phyloP scores from a whole-genome alignment of 2,888 invertebrate genomes.

The Alloscopus bannaensis region DNA sequence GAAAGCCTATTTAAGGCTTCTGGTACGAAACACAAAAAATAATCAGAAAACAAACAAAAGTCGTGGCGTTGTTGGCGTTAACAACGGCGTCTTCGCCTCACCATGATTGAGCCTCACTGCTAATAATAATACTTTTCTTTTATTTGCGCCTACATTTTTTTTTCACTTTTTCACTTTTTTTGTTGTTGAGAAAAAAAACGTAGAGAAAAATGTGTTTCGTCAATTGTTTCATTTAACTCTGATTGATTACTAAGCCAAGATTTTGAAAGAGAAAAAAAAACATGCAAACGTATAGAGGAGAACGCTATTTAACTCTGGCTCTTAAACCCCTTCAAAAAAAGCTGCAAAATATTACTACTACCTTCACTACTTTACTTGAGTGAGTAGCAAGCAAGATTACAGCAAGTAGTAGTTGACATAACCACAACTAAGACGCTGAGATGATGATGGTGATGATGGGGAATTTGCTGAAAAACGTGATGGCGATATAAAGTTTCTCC shows the following conservation, averaged over 20 bases:
- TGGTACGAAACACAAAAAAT: constrained; percentile 79
- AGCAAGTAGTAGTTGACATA: too few relatives aligned
- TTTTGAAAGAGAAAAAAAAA: constrained; percentile 2
- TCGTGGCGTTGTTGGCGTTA: constrained; percentile 20
- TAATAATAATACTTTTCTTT: too few relatives aligned
- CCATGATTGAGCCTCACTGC: constrained; percentile 25
- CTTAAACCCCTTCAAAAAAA: too few relatives aligned
- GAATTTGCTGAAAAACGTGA: neutral
- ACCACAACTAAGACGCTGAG: too few relatives aligned
- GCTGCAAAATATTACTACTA: constrained; percentile 10
- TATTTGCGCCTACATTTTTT: constrained; percentile 11
- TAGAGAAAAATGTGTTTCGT: constrained; percentile 10
- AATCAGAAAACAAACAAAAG: constrained; percentile 20
- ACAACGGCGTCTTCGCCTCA: too few relatives aligned
- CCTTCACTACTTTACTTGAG: constrained; percentile 8
- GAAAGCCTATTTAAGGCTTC: constrained; percentile 85
- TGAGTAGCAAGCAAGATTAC: too few relatives aligned
- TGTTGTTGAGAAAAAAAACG: constrained; percentile 3
- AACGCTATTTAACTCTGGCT: too few relatives aligned
- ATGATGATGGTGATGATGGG: constrained; percentile 15
- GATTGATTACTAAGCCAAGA: too few relatives aligned
- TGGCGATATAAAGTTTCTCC: constrained; percentile 19
- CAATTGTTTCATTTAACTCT: too few relatives aligned
- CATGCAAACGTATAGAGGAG: too few relatives aligned
- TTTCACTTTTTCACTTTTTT: constrained; percentile 2